These are phyloP conservation scores for Aplidium turbinatum DNA, from an alignment of 23 tunicate genomes.

Conservation along the genomic window DNA sequence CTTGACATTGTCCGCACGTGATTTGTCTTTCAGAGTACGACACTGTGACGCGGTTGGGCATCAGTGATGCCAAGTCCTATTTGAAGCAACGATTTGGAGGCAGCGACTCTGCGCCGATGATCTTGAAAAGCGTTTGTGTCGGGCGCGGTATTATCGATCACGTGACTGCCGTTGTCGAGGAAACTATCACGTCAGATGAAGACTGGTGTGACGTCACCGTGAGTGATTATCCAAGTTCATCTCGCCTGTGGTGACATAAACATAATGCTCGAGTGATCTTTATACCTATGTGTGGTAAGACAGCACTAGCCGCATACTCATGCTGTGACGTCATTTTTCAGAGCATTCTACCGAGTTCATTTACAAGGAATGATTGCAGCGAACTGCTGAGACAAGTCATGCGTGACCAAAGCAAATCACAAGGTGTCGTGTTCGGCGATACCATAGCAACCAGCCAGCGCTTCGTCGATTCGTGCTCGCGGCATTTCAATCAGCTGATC, in stretches of 20 bases:
- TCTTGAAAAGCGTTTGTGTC: slow-evolving; percentile 73
- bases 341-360: slow-evolving; percentile 68
- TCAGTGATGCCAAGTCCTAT: slow-evolving; percentile 47
- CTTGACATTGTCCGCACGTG: background rate
- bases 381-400: slow-evolving; percentile 47
- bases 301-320: too few species aligned
- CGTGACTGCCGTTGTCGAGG: slow-evolving; percentile 56
- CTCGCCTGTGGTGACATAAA: too few species aligned
- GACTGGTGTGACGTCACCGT: slow-evolving; percentile 82
- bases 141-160: slow-evolving; percentile 46
- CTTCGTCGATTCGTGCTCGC: slow-evolving; percentile 56
- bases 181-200: slow-evolving; percentile 45
- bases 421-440: slow-evolving; percentile 43
- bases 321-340: slow-evolving; percentile 8
- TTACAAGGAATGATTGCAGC: slow-evolving; percentile 50
- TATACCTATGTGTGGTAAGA: too few species aligned
- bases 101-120: background rate
- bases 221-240: too few species aligned
- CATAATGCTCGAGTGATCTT: too few species aligned
- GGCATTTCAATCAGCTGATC: slow-evolving; percentile 49
- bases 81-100: slow-evolving; percentile 30
- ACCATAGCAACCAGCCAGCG: slow-evolving; percentile 32
- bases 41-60: slow-evolving; percentile 62
- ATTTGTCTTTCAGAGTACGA: slow-evolving; percentile 64
- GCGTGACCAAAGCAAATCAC: background rate